phyloP scores from a whole-genome alignment of 2,888 invertebrate genomes.

The Meghimatium bilineatum region DNA sequence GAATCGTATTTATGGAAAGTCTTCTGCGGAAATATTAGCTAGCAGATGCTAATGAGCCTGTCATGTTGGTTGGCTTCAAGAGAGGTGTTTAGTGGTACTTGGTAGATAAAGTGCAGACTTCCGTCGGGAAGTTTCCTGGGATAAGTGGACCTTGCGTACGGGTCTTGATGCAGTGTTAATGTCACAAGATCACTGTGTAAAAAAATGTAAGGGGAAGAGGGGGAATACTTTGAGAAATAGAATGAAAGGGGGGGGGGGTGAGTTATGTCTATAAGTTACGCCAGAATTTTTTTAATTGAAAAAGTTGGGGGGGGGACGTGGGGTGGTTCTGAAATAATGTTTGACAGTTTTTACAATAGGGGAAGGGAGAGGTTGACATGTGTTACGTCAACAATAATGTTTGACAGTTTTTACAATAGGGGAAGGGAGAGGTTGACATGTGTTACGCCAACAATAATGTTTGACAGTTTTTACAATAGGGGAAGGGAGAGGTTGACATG shows the following conservation, averaged over 20 bases:
- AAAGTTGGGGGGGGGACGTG: background rate
- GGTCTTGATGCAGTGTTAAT: background rate
- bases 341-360: background rate
- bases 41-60: slow-evolving; percentile 8
- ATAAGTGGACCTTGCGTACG: slow-evolving; percentile 7
- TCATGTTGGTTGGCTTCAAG: background rate
- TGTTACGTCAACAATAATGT: background rate
- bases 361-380: background rate
- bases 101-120: background rate
- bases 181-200: too few species aligned
- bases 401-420: background rate
- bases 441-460: background rate
- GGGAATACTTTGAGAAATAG: background rate
- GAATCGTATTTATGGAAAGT: background rate
- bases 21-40: background rate
- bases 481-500: background rate
- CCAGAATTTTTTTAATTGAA: too few species aligned
- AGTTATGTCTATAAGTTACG: too few species aligned
- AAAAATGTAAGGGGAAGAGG: background rate
- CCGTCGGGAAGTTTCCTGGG: background rate
- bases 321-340: background rate
- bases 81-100: slow-evolving; percentile 28
- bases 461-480: background rate
- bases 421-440: background rate
- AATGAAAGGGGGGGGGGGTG: background rate